Evolutionary conservation across 1,140 invertebrate genomes (phyloP).

Genomic region (Caligus rogercresseyi): DNA sequence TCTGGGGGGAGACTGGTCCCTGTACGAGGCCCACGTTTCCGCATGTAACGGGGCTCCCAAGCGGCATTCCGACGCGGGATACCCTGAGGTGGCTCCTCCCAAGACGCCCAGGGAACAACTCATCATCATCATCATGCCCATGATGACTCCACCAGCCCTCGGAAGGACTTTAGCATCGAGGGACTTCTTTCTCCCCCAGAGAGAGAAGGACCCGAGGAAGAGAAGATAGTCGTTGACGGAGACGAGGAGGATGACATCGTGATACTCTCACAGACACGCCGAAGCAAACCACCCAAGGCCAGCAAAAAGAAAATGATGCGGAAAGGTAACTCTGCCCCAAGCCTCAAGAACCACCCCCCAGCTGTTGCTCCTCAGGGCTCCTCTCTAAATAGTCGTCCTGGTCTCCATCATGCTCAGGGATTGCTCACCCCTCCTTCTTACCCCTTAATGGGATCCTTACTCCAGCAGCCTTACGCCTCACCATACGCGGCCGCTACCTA

Average conservation of each 20-base stretch:
- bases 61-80: neutral
- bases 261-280: neutral
- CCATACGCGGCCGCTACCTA: neutral
- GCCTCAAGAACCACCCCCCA: neutral
- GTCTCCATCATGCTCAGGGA: too few relatives aligned
- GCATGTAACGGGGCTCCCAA: neutral
- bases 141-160: neutral
- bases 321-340: neutral
- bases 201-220: neutral
- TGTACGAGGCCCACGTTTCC: neutral
- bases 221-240: neutral
- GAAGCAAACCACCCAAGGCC: neutral
- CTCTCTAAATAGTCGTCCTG: too few relatives aligned
- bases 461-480: too few relatives aligned
- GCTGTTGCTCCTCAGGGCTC: too few relatives aligned
- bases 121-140: neutral
- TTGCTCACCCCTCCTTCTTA: too few relatives aligned
- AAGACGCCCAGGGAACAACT: too few relatives aligned
- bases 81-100: neutral
- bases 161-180: conserved; percentile 18
- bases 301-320: neutral
- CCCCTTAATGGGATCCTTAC: too few relatives aligned
- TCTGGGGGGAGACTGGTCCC: neutral
- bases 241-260: conserved; percentile 6
- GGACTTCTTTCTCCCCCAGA: conserved; percentile 9